phyloP scores from a whole-genome alignment of 2,888 invertebrate species.

The Polydrusus pterygomalis region DNA sequence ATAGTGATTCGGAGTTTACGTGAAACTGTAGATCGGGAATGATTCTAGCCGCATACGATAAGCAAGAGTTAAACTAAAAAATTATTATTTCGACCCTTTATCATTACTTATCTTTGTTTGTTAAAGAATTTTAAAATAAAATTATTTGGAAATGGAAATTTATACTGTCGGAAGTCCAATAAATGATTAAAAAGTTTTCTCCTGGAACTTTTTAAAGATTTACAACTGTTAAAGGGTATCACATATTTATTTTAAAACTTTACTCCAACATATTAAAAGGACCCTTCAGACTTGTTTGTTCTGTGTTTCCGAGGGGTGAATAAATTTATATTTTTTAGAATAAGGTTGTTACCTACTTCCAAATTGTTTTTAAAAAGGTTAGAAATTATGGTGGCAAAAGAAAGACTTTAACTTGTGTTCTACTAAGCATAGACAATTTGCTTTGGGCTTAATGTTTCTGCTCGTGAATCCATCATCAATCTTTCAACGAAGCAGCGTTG shows the following conservation, averaged over 20 bases:
- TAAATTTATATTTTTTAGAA: neutral
- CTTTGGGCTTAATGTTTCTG: neutral
- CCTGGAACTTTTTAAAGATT: neutral
- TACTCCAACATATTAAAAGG: neutral
- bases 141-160: no score
- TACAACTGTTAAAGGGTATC: neutral
- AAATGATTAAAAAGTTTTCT: neutral
- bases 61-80: no score
- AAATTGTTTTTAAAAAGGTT: neutral
- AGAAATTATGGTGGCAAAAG: neutral
- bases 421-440: neutral
- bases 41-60: no score
- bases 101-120: no score
- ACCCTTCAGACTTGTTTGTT: conserved; percentile 2
- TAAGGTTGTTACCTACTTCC: neutral
- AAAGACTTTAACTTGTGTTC: no score
- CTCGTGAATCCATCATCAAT: no score
- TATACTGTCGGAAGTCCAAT: neutral
- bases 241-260: conserved; percentile 8
- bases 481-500: no score
- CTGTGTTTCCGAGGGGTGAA: neutral
- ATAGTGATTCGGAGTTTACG: no score
- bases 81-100: no score
- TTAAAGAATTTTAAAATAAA: no score
- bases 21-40: no score